Evolutionary conservation across 2,888 invertebrate genomes (phyloP).

Genomic region (Trissonchulus sp.): DNA sequence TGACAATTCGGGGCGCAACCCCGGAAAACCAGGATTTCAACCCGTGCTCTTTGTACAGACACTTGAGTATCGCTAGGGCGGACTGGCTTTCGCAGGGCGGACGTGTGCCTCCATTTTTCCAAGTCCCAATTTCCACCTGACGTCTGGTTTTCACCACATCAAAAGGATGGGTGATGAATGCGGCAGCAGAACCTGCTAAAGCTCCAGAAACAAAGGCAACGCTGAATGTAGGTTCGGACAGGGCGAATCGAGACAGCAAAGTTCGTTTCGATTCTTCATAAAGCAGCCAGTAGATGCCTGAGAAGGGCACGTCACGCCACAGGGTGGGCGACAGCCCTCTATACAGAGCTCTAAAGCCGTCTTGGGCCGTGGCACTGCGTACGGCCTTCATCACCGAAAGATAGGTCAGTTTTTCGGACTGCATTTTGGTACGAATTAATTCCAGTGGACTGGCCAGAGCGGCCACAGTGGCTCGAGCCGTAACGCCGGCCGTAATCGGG

Average conservation of each 20-base stretch:
- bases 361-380: slow-evolving; percentile 29
- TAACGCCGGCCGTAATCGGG: slow-evolving; percentile 75
- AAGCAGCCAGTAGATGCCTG: slow-evolving; percentile 84
- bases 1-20: slow-evolving; percentile 77
- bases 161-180: slow-evolving; percentile 84
- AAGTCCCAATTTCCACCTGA: slow-evolving; percentile 56
- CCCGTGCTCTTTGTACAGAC: slow-evolving; percentile 59
- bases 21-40: slow-evolving; percentile 59
- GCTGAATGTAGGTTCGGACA: slow-evolving; percentile 49
- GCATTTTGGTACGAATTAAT: slow-evolving; percentile 95
- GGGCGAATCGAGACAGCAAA: slow-evolving; percentile 44
- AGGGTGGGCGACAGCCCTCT: slow-evolving; percentile 79
- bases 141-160: slow-evolving; percentile 95
- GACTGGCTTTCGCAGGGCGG: no score
- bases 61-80: slow-evolving; percentile 56
- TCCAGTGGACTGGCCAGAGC: slow-evolving; percentile 88
- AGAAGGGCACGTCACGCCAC: slow-evolving; percentile 86
- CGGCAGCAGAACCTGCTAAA: slow-evolving; percentile 79
- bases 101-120: slow-evolving; percentile 26
- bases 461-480: slow-evolving; percentile 70
- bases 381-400: slow-evolving; percentile 65
- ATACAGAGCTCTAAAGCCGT: slow-evolving; percentile 66
- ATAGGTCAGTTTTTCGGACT: slow-evolving; percentile 80
- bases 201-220: slow-evolving; percentile 59
- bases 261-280: slow-evolving; percentile 56